Evolutionary conservation across 2,113 vertebrate genomes (phyloP).

Genomic region (Pipa parva): DNA sequence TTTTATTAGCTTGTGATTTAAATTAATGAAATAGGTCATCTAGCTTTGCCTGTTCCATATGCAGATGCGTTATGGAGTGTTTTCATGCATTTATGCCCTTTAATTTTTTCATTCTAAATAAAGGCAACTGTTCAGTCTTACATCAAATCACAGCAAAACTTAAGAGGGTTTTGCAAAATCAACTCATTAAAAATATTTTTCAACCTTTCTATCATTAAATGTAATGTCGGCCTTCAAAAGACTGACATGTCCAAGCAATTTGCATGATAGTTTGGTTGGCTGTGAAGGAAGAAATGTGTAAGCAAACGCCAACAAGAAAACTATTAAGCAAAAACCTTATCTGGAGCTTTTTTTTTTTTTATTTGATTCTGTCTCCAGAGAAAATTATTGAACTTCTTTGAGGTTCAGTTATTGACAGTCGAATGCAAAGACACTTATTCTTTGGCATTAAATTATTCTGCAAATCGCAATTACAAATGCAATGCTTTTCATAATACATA

Average conservation of each 20-base stretch:
- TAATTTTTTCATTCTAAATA: not conserved
- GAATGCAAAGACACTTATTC: not conserved
- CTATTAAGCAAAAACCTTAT: not conserved
- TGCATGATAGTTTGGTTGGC: not conserved
- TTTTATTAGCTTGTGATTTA: not conserved
- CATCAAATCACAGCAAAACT: not conserved
- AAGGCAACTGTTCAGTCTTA: not conserved
- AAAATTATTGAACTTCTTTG: not conserved
- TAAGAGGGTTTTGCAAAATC: not conserved
- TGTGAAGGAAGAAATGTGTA: not conserved
- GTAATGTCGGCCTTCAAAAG: not conserved
- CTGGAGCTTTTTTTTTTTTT: not conserved
- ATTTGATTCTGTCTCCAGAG: not conserved
- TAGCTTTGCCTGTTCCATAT: not conserved
- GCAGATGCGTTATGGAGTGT: not conserved
- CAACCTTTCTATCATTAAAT: not conserved
- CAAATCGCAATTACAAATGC: not conserved
- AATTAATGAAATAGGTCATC: not conserved
- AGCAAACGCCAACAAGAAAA: not conserved
- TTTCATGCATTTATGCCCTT: not conserved
- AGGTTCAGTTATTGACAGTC: not conserved
- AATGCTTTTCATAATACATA: not conserved
- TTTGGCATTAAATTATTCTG: not conserved
- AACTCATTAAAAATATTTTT: slow-evolving; percentile 2
- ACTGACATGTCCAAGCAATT: not conserved